Percentiles rank a stretch among this genome's conserved stretches.
These are phyloP conservation scores for Arctopsyche grandis DNA, from an alignment of 1,140 invertebrate genomes.

Conservation along the genomic window DNA sequence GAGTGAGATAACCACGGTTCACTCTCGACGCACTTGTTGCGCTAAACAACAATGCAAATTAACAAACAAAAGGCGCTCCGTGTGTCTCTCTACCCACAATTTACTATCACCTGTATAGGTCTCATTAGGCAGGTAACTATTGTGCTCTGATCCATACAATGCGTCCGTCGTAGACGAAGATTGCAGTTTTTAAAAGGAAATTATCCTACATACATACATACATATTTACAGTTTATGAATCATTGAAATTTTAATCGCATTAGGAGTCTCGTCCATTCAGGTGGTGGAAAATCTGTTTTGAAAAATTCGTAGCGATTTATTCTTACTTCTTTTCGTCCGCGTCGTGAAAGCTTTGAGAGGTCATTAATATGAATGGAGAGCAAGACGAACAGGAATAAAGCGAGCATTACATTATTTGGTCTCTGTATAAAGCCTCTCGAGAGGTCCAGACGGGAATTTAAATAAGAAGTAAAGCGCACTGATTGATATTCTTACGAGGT, in stretches of 20 bases:
- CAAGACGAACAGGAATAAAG: constrained; percentile 22
- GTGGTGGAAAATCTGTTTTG: too few species aligned
- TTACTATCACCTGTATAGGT: constrained; percentile 16
- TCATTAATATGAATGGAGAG: constrained; percentile 15
- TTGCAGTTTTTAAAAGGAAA: too few species aligned
- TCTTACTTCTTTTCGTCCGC: too few species aligned
- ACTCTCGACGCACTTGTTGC: constrained; percentile 39
- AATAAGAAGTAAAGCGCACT: constrained; percentile 44
- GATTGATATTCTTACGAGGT: constrained; percentile 42
- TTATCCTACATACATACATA: too few species aligned
- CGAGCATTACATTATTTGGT: constrained; percentile 6
- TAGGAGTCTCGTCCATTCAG: too few species aligned
- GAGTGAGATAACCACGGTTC: constrained; percentile 10
- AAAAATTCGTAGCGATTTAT: too few species aligned
- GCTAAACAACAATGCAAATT: constrained; percentile 34
- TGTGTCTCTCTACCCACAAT: constrained; percentile 23
- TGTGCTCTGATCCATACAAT: constrained; percentile 36
- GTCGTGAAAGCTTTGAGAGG: background rate
- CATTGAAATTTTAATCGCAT: too few species aligned
- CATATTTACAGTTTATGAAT: too few species aligned
- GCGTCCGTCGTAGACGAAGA: background rate
- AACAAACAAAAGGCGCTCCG: constrained; percentile 49
- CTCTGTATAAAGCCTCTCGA: constrained; percentile 26
- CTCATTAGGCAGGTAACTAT: constrained; percentile 23
- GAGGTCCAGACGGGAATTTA: constrained; percentile 33